Percentiles rank a stretch among this genome's conserved stretches.
Evolutionary conservation across 2,888 invertebrate species (phyloP).

Genomic region (Caenorhabditis sp.): DNA sequence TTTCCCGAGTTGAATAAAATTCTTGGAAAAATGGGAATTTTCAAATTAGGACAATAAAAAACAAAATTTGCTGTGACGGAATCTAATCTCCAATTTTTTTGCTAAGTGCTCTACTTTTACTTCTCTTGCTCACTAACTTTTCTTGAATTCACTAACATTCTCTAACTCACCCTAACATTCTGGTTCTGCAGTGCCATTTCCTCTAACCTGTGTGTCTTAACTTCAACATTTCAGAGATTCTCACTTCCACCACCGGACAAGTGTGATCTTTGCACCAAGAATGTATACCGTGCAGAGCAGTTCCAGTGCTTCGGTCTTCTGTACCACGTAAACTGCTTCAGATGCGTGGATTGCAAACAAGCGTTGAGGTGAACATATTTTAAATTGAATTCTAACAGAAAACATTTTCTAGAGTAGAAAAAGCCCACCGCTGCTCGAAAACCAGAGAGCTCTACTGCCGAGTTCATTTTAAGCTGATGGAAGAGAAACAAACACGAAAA

Average conservation of each 20-base stretch:
- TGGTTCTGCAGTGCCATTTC: neutral
- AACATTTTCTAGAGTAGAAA: constrained; percentile 64
- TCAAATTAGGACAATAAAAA: neutral
- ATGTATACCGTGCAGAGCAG: constrained; percentile 75
- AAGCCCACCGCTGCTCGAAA: constrained; percentile 66
- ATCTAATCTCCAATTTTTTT: constrained; percentile 22
- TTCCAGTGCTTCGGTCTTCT: constrained; percentile 73
- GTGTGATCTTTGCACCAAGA: constrained; percentile 69
- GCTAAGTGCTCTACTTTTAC: constrained; percentile 13
- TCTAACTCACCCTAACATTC: neutral
- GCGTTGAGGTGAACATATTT: constrained; percentile 69
- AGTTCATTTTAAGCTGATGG: constrained; percentile 70
- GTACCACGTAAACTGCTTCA: constrained; percentile 75
- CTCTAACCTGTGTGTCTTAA: constrained; percentile 16
- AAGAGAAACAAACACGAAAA: constrained; percentile 45
- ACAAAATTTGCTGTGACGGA: constrained; percentile 52
- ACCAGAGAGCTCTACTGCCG: constrained; percentile 65
- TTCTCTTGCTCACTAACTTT: constrained; percentile 17
- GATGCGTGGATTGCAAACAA: constrained; percentile 73
- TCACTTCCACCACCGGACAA: constrained; percentile 67
- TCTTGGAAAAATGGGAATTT: neutral
- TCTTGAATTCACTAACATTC: constrained; percentile 16
- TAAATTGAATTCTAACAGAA: neutral
- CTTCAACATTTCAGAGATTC: constrained; percentile 69
- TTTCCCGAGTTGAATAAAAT: constrained; percentile 19